phyloP scores from a whole-genome alignment of 1,140 invertebrate genomes.

The Coptotermes formosanus region DNA sequence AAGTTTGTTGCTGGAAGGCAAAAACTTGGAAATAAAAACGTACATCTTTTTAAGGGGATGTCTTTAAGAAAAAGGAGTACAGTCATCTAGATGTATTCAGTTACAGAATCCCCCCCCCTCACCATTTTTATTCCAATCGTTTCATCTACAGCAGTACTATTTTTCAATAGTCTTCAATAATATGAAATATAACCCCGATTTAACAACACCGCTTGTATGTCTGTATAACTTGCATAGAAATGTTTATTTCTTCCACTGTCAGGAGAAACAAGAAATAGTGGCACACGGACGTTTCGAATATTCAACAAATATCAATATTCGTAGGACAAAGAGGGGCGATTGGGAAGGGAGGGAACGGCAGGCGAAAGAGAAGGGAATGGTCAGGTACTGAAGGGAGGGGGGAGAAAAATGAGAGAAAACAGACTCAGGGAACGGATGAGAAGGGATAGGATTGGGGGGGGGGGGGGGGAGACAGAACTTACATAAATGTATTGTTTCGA shows the following conservation, averaged over 20 bases:
- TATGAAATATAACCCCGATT: not conserved
- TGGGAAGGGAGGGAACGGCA: not conserved
- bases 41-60: not conserved
- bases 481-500: constrained; percentile 1
- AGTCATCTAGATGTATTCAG: not conserved
- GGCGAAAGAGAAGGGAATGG: not conserved
- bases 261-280: not conserved
- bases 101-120: not conserved
- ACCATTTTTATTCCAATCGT: not conserved
- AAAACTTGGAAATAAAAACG: not conserved
- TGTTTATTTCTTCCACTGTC: not conserved
- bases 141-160: not conserved
- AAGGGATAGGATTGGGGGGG: not conserved
- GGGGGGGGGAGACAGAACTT: not conserved
- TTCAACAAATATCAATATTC: not conserved
- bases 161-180: not conserved
- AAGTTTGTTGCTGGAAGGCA: not conserved
- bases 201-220: not conserved
- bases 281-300: not conserved
- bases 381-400: not conserved
- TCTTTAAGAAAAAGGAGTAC: not conserved
- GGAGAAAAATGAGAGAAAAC: too few species aligned
- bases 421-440: too few species aligned
- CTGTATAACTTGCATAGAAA: not conserved
- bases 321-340: not conserved